phyloP scores from a whole-genome alignment of 1,140 invertebrate genomes.

The Drosophila lowei region DNA sequence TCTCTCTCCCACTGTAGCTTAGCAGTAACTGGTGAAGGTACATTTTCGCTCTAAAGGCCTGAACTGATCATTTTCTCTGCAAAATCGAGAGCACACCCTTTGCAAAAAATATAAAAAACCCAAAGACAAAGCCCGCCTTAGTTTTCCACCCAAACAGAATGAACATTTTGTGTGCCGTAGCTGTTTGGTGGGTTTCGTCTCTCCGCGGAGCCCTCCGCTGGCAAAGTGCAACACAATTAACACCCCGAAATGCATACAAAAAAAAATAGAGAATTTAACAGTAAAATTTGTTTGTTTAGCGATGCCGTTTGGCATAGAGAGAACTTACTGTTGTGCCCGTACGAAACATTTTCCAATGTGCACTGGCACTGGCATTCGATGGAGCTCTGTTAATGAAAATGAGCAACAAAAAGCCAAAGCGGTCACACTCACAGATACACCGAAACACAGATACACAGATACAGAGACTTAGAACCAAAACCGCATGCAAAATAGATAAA shows the following conservation, averaged over 20 bases:
- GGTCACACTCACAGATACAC: conserved; percentile 45
- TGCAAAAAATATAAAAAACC: not conserved
- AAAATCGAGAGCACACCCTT: too few relatives aligned
- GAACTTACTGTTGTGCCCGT: conserved; percentile 59
- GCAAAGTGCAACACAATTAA: conserved; percentile 80
- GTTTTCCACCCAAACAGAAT: conserved; percentile 42
- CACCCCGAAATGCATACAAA: conserved; percentile 74
- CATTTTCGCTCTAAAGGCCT: too few relatives aligned
- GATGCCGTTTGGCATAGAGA: conserved; percentile 46
- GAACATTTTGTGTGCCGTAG: conserved; percentile 34
- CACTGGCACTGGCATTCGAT: conserved; percentile 16
- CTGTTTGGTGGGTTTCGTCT: conserved; percentile 32
- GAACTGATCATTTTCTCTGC: too few relatives aligned
- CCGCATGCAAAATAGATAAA: conserved; percentile 67
- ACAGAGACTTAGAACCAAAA: conserved; percentile 36
- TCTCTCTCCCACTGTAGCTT: too few relatives aligned
- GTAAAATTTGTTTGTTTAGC: conserved; percentile 77
- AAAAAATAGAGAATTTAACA: conserved; percentile 55
- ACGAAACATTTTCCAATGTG: conserved; percentile 58
- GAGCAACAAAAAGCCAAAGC: conserved; percentile 72
- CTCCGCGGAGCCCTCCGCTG: too few relatives aligned
- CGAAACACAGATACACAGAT: not conserved
- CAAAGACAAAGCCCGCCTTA: conserved; percentile 64
- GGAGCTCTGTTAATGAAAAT: conserved; percentile 78
- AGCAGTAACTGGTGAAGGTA: too few relatives aligned